A percentile compares a stretch with the other conserved stretches of the same genome.
Conservation (phyloP, 2,888 invertebrate genomes). For the Hirtodrosophila trivittata region DNA sequence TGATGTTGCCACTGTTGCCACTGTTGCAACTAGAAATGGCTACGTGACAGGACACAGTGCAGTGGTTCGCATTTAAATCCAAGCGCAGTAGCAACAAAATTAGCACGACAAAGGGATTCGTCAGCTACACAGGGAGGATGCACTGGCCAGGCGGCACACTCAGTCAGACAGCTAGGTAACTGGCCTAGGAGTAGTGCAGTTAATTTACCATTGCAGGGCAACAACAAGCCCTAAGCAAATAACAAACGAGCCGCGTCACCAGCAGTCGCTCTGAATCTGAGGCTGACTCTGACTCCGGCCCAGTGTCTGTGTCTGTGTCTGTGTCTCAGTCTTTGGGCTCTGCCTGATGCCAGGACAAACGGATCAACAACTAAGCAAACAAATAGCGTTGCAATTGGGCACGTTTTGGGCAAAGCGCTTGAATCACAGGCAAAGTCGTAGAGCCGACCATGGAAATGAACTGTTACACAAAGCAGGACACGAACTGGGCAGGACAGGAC, state of each 20-base stretch:
- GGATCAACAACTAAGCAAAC: constrained; percentile 78
- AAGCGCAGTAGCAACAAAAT: constrained; percentile 70
- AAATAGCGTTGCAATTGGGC: constrained; percentile 81
- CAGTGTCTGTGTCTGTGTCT: too few relatives aligned
- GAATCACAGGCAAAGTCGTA: constrained; percentile 56
- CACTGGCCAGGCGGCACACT: constrained; percentile 13
- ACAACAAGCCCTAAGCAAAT: constrained; percentile 73
- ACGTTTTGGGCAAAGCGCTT: constrained; percentile 72
- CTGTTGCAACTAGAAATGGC: constrained; percentile 72
- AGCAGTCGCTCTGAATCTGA: constrained; percentile 5
- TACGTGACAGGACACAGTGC: constrained; percentile 75
- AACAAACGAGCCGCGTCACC: constrained; percentile 60
- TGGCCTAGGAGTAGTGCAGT: constrained; percentile 48
- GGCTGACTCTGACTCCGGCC: not conserved
- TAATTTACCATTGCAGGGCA: constrained; percentile 70
- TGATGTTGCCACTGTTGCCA: constrained; percentile 11
- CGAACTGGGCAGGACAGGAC: constrained; percentile 9
- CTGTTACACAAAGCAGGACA: constrained; percentile 52
- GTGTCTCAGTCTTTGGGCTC: not conserved
- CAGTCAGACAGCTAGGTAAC: constrained; percentile 6
- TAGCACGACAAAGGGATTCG: constrained; percentile 75
- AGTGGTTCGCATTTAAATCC: constrained; percentile 76
- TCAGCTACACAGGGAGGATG: constrained; percentile 13
- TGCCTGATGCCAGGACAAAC: constrained; percentile 23
- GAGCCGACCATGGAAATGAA: constrained; percentile 70